phyloP scores from a whole-genome alignment of 1,140 invertebrate species.

The Papilio xuthus region DNA sequence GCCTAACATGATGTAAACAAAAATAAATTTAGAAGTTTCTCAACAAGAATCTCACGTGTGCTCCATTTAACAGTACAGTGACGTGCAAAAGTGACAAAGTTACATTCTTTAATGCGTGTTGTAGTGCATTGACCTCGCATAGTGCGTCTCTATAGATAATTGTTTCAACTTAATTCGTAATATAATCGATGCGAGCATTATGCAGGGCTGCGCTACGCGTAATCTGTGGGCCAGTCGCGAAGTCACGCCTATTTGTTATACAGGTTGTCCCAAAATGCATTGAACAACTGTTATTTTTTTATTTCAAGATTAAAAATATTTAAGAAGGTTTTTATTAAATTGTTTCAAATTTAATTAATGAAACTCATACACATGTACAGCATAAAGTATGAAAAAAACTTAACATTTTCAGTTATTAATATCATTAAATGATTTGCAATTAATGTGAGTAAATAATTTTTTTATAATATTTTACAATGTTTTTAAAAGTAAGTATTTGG shows the following conservation, averaged over 20 bases:
- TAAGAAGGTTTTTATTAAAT: too few species aligned
- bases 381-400: too few species aligned
- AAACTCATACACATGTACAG: too few species aligned
- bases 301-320: background rate
- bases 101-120: background rate
- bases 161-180: conserved; percentile 69
- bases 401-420: too few species aligned
- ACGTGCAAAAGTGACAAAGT: conserved; percentile 34
- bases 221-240: conserved; percentile 74
- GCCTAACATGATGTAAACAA: background rate
- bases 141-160: conserved; percentile 56
- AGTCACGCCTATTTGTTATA: conserved; percentile 69
- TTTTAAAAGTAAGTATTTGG: background rate
- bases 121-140: conserved; percentile 53
- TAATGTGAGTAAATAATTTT: background rate
- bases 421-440: too few species aligned
- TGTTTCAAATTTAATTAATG: too few species aligned
- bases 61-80: background rate
- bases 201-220: conserved; percentile 55
- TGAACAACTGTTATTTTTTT: background rate
- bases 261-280: conserved; percentile 47
- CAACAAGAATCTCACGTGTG: conserved; percentile 16
- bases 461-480: too few species aligned
- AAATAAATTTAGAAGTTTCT: background rate
- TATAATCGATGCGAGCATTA: conserved; percentile 71